These are phyloP conservation scores for Chroicocephalus ridibundus DNA, from an alignment of 2,113 vertebrate genomes.

Conservation along the genomic window DNA sequence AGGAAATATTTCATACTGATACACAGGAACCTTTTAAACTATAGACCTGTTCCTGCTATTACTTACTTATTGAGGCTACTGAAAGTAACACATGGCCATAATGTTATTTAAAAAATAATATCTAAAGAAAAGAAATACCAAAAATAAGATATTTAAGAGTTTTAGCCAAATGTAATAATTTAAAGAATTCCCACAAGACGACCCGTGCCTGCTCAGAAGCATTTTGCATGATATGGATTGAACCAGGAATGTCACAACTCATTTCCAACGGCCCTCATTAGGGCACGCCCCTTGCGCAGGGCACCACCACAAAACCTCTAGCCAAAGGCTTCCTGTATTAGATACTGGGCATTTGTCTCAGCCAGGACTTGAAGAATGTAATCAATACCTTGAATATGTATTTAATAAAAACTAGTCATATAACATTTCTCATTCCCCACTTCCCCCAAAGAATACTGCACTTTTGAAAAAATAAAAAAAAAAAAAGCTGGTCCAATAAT, in stretches of 20 bases:
- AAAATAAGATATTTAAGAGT: not conserved
- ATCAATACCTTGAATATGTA: not conserved
- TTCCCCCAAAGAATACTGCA: not conserved
- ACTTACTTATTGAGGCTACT: not conserved
- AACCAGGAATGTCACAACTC: not conserved
- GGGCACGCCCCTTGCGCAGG: rapidly evolving
- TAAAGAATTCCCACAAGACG: not conserved
- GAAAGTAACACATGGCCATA: not conserved
- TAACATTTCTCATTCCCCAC: not conserved
- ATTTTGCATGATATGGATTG: rapidly evolving
- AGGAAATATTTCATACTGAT: not conserved
- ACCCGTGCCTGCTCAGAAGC: not conserved
- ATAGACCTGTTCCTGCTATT: not conserved
- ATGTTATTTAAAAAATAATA: not conserved
- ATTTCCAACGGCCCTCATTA: not conserved
- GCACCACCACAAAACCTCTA: not conserved
- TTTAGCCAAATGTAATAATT: not conserved
- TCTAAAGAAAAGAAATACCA: not conserved
- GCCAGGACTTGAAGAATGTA: not conserved
- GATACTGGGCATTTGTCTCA: not conserved
- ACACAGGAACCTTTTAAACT: not conserved
- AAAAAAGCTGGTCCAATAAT: not conserved
- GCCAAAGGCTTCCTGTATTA: rapidly evolving
- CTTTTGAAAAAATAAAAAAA: not conserved
- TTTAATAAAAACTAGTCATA: not conserved